Evolutionary conservation across 2,888 invertebrate genomes (phyloP), one percentile per base, ranked within the genome.

Genomic region (Oxyteleia sp.): DNA sequence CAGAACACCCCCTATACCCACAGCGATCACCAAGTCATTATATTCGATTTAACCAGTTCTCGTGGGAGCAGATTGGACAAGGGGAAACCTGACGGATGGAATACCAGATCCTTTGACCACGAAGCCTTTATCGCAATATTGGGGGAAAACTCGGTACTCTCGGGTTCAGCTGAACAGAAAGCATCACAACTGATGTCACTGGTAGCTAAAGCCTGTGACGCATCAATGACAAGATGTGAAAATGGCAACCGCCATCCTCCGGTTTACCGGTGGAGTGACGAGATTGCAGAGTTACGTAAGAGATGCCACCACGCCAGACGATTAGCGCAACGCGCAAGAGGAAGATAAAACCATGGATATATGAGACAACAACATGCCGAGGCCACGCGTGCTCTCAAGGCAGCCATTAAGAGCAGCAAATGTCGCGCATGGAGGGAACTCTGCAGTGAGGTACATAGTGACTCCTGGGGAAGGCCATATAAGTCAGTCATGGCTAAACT

Each of bases 401-500:
- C 74, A 35, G 82, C 71, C 0, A 84, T 83, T 5, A 79, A 66
- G 55, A 5, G 4, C 4, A 84, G 82, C 84, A 47, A 35, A 38
- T 10, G 49, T 66, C 11, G 35, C 10, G 32, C 4, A 11, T 74
- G 88, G 87, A 81, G 63, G 10, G 79, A 81, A 18, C 68, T 89
- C 5, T 84, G 83, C 55, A 47, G 82, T 4, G 84, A 84, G 18
- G 79, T 88, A 10, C 74, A 85, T 26, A 26, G 43, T 7, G 86
- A 87, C 63, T 82, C 82, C 0, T 86, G 87, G 85, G 87, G 87
- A 8, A 49, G 68, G 18, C 84, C 75, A 11, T 87, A 85, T 47
- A 82, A 71, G 47, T 63, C 82, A 2, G 86, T 87, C 23, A 85
- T 86, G 76, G 47, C 72, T 0, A 61, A 45, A 13, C 57, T 87